Base-by-base conservation (phyloP, 2,888 invertebrate genomes). In the Acrobasis repandana region DNA sequence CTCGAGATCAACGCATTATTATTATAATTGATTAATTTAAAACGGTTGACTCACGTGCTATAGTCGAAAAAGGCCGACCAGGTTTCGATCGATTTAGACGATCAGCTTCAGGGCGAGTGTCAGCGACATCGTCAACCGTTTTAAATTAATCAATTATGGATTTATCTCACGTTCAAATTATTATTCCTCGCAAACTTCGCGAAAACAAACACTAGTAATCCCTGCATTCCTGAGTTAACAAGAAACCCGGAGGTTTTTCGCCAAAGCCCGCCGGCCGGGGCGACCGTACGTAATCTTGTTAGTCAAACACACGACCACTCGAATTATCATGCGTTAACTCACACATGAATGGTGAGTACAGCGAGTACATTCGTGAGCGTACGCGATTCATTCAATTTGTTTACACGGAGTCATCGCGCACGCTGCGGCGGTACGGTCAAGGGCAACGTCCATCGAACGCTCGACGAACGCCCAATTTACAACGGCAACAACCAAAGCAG, bases 321-420 rank as follows among this genome's bases (percentile, higher is more conserved):
- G 86, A 86, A 82, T 85, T 85, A 85, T 86, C 86, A 82, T 84
- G 85, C 84, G 83, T 85, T 85, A 83, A 84, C 86, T 77, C 84
- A 83, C 89, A 88, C 85, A 89, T 90, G 90, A 92, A 92, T 91
- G 90, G 87, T 83, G 77, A 80, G 77, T 79, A 79, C 76, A 62
- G 28, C 54, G 36, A 54, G 54, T 54, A 80, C 76, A 79, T 81
- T 82, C 82, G 81, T 80, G 82, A 81, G 81, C 82, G 86, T 89
- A 89, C 88, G 88, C 90, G 84, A 82, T 87, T 87, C 90, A 91
- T 92, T 90, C 90, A 91, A 90, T 87, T 87, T 87, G 89, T 88
- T 88, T 86, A 89, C 86, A 76, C 85, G 79, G 73, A 73, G 73
- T 75, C 77, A 78, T 79, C 80, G 84, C 71, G 68, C 67, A 75